A percentile compares a stretch with the other conserved stretches of the same genome.
phyloP scores from a whole-genome alignment of 2,888 invertebrate genomes.

The Nysson spinosus region DNA sequence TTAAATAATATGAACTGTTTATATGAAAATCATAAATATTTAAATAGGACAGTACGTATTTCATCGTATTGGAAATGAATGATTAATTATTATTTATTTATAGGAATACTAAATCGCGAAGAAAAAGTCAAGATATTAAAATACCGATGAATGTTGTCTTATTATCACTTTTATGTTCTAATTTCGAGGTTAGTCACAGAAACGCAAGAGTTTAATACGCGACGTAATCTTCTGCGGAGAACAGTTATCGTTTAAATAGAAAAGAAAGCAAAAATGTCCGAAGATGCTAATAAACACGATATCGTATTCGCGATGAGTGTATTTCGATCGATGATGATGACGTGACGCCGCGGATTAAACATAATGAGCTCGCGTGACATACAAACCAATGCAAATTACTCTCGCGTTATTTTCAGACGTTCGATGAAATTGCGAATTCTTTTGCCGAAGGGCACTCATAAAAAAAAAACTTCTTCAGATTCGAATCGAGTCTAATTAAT shows the following conservation, averaged over 20 bases:
- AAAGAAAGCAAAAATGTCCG: slow-evolving; percentile 6
- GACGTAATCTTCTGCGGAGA: slow-evolving; percentile 12
- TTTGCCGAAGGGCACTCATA: background rate
- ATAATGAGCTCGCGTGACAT: slow-evolving; percentile 1
- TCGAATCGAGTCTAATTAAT: too few species aligned
- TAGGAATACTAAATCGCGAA: too few species aligned
- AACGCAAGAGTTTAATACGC: background rate
- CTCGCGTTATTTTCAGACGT: background rate
- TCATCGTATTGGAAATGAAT: too few species aligned
- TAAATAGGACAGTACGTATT: too few species aligned
- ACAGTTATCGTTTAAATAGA: slow-evolving; percentile 25
- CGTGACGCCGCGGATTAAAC: slow-evolving; percentile 15
- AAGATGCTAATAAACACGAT: slow-evolving; percentile 29
- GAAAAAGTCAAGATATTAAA: too few species aligned
- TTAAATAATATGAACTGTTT: too few species aligned
- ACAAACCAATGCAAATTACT: slow-evolving; percentile 2
- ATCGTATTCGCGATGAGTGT: slow-evolving; percentile 22
- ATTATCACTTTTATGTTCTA: too few species aligned
- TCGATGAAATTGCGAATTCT: background rate
- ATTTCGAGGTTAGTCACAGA: slow-evolving; percentile 5
- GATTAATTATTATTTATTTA: too few species aligned
- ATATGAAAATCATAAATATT: too few species aligned
- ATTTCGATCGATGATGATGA: slow-evolving; percentile 52
- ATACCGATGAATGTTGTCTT: background rate
- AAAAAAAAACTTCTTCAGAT: too few species aligned